Percentiles rank a stretch among this genome's conserved stretches.
These are phyloP conservation scores for Auanema freiburgensis DNA, from an alignment of 2,888 invertebrate genomes.

Conservation along the genomic window DNA sequence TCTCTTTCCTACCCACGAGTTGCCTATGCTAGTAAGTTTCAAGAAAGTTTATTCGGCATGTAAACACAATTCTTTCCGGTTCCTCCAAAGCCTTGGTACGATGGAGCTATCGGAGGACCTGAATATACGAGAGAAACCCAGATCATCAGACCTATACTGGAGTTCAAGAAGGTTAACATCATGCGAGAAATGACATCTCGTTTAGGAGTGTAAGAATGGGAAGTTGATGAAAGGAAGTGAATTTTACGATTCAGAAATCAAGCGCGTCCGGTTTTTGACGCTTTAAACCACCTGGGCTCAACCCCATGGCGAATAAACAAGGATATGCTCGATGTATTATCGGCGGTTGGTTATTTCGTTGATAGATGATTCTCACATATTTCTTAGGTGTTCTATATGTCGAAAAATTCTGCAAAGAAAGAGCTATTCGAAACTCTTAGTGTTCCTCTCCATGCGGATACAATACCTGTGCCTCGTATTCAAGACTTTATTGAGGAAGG, in stretches of 20 bases:
- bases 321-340: slow-evolving; percentile 74
- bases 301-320: slow-evolving; percentile 91
- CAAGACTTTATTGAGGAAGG: background rate
- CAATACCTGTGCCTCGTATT: slow-evolving; percentile 16
- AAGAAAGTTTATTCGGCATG: background rate
- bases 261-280: slow-evolving; percentile 83
- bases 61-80: slow-evolving; percentile 25
- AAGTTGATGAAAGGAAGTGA: background rate
- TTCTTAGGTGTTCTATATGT: slow-evolving; percentile 28
- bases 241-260: slow-evolving; percentile 62
- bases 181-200: slow-evolving; percentile 44
- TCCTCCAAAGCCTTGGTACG: slow-evolving; percentile 61
- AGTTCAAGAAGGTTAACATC: slow-evolving; percentile 44
- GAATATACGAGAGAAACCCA: slow-evolving; percentile 32
- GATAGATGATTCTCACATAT: too few relatives aligned
- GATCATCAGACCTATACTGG: slow-evolving; percentile 43
- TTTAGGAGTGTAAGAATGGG: slow-evolving; percentile 3
- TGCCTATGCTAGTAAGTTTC: slow-evolving; percentile 51
- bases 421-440: slow-evolving; percentile 42
- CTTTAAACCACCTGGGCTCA: slow-evolving; percentile 86
- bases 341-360: too few relatives aligned
- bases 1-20: slow-evolving; percentile 44
- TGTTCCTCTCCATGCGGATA: slow-evolving; percentile 46
- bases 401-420: slow-evolving; percentile 13
- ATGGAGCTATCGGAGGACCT: slow-evolving; percentile 55